Conservation (phyloP, 2,888 invertebrate genomes). For the Argynnis bischoffii region DNA sequence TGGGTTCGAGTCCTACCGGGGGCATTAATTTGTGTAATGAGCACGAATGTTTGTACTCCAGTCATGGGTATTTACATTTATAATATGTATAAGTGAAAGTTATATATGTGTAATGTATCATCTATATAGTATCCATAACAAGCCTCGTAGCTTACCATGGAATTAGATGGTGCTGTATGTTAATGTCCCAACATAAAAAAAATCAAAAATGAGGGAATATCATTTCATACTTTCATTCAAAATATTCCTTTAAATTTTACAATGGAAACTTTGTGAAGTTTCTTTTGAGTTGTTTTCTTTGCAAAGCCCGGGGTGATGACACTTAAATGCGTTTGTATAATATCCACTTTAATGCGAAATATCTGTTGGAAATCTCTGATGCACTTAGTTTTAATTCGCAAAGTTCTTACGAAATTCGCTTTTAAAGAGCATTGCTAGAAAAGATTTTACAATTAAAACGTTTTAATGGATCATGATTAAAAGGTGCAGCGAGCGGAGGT, state of each 20-base stretch:
- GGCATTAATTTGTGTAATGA: too few relatives aligned
- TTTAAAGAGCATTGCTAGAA: background rate
- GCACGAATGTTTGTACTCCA: too few relatives aligned
- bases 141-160: too few relatives aligned
- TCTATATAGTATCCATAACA: too few relatives aligned
- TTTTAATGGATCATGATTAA: background rate
- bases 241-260: background rate
- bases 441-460: background rate
- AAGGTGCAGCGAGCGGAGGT: background rate
- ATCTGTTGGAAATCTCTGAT: slow-evolving; percentile 27
- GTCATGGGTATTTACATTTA: too few relatives aligned
- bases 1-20: too few relatives aligned
- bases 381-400: slow-evolving; percentile 23
- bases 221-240: too few relatives aligned
- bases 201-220: too few relatives aligned
- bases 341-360: slow-evolving; percentile 8
- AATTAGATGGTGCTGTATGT: too few relatives aligned
- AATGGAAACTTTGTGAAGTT: background rate
- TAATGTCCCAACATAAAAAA: too few relatives aligned
- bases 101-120: too few relatives aligned
- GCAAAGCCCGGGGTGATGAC: background rate
- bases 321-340: slow-evolving; percentile 19
- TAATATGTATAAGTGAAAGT: too few relatives aligned
- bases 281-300: background rate
- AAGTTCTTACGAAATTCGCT: slow-evolving; percentile 15